Percentiles rank a stretch among this genome's conserved stretches.
Evolutionary conservation across 92 coral and sea anemone genomes (phyloP).

Genomic region (Phenganax subtilis): DNA sequence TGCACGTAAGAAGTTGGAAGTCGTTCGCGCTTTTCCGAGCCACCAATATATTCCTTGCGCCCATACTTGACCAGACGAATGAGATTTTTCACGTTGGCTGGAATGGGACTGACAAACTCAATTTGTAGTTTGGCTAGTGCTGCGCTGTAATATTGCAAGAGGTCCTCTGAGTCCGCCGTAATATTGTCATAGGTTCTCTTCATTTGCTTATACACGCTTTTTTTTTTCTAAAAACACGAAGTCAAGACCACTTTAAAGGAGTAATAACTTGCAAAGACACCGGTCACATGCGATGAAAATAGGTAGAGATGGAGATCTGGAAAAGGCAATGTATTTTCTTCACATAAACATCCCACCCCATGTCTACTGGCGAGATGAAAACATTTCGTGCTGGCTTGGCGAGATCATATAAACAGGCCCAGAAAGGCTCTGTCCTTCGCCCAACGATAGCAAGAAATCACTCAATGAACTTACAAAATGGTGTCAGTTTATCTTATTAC

Average conservation of each 20-base stretch:
- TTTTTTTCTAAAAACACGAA: not conserved
- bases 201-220: constrained; percentile 30
- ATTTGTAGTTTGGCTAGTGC: constrained; percentile 44
- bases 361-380: too few relatives aligned
- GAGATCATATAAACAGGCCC: too few relatives aligned
- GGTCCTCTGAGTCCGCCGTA: not conserved
- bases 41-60: constrained; percentile 39
- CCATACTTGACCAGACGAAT: constrained; percentile 57
- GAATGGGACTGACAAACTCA: constrained; percentile 46
- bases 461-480: not conserved
- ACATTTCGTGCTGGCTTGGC: too few relatives aligned
- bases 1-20: constrained; percentile 49
- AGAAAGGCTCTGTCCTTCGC: not conserved
- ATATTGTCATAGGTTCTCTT: too few relatives aligned
- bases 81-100: constrained; percentile 53
- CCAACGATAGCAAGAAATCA: not conserved
- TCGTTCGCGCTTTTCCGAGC: not conserved
- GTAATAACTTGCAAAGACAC: not conserved
- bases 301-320: not conserved
- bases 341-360: too few relatives aligned
- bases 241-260: not conserved
- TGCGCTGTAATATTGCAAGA: constrained; percentile 36
- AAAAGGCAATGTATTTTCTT: too few relatives aligned
- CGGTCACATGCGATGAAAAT: not conserved
- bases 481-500: not conserved